Conservation (phyloP, 2,113 vertebrate species). For the human region GRCh38 chr2:3224001-3224500, state of each 20-base stretch:
- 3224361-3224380: neutral
- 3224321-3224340: neutral
- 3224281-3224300: neutral
- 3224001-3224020: neutral
- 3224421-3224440: neutral
- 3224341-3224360: neutral
- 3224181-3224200: neutral
- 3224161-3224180: accelerated
- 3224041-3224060: neutral
- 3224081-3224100: too few relatives aligned
- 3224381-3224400: neutral
- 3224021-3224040: neutral
- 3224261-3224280: neutral
- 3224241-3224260: neutral
- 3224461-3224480: neutral
- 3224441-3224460: neutral
- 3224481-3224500: neutral
- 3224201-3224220: neutral
- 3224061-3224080: neutral
- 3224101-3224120: neutral
- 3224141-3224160: too few relatives aligned
- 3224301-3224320: neutral
- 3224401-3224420: neutral
- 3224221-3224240: neutral
- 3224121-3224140: neutral